A percentile compares a stretch with the other conserved stretches of the same genome.
Conservation (phyloP, 53 echinoderm and acorn worm species). For the Stichopus horrens region DNA sequence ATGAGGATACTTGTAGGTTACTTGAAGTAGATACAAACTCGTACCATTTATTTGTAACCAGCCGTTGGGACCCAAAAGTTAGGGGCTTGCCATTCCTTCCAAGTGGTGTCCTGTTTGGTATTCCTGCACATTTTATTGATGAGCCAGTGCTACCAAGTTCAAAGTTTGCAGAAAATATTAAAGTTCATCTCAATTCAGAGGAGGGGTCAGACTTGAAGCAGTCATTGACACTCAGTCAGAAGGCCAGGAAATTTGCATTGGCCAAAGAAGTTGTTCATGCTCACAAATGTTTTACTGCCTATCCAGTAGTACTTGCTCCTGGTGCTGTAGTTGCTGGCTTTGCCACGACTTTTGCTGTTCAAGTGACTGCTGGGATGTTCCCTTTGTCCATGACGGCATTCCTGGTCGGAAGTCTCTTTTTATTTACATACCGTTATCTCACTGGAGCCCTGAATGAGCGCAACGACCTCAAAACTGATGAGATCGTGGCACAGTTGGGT, state of each 20-base stretch:
- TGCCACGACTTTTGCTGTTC: conserved; percentile 57
- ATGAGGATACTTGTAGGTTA: conserved; percentile 63
- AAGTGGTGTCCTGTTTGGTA: conserved; percentile 75
- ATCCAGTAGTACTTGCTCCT: conserved; percentile 72
- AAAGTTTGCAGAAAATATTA: conserved; percentile 60
- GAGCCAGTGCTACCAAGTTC: conserved; percentile 58
- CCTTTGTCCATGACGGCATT: conserved; percentile 53
- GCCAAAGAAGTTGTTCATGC: conserved; percentile 64
- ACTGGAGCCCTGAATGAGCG: conserved; percentile 66
- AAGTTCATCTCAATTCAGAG: conserved; percentile 63
- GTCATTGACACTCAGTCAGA: conserved; percentile 60
- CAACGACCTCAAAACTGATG: conserved; percentile 69
- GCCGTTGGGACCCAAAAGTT: conserved; percentile 62
- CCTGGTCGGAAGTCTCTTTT: conserved; percentile 51
- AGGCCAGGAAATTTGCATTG: conserved; percentile 76
- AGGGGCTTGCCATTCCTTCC: conserved; percentile 75
- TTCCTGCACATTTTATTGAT: conserved; percentile 63
- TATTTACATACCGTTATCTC: conserved; percentile 58
- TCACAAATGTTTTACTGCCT: conserved; percentile 52
- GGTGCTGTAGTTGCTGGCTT: conserved; percentile 53
- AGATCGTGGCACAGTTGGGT: conserved; percentile 61
- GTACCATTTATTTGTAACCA: conserved; percentile 63
- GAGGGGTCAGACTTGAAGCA: conserved; percentile 64
- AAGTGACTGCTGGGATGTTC: conserved; percentile 49
- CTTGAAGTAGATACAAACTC: conserved; percentile 47